Evolutionary conservation across 1,140 invertebrate genomes (phyloP), one percentile per base, ranked within the genome.

Genomic region (Eulimnadia texana): DNA sequence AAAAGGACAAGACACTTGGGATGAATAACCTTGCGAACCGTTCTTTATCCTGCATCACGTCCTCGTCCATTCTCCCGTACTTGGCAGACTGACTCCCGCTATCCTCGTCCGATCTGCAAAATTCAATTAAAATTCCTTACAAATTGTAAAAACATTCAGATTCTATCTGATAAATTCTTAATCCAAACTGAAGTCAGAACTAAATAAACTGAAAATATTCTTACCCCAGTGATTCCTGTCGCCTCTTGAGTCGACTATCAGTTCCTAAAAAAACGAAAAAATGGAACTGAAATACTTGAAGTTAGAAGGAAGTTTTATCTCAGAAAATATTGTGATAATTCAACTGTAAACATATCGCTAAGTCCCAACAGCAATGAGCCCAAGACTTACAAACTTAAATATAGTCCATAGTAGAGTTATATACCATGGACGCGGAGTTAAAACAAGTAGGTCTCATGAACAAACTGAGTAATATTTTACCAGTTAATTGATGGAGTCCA

Each of bases 21-120:
- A 57, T 28, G 42, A 58, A 58, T 70, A 66, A 91, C 88, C 88
- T 90, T 65, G 91, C 91, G 81, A 92, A 95, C 68, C 90, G 82
- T 73, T 96, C 92, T 76, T 94, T 94, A 74, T 95, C 92, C 80
- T 91, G 89, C 75, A 89, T 84, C 74, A 83, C 88, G 68, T 93
- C 89, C 74, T 93, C 90, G 72, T 95, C 91, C 83, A 90, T 85
- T 79, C 85, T 83, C 69, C 81, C 79, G 72, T 85, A 87, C 80
- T 88, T 89, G 69, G 78, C 81, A 64, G 81, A 29, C 55, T 58
- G 82, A 76, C 82, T 86, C 70, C 82, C 82, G 77, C 86, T 84
- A 78, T 88, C 86, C 77, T 88, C 86, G 82, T 88, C 85, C 72
- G 84, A 86, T 78, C 84, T 86, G 72, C 54, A 72, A 23, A 16